These are phyloP conservation scores for Sinocyclocheilus rhinocerous DNA, from an alignment of 2,113 vertebrate genomes.

Conservation along the genomic window DNA sequence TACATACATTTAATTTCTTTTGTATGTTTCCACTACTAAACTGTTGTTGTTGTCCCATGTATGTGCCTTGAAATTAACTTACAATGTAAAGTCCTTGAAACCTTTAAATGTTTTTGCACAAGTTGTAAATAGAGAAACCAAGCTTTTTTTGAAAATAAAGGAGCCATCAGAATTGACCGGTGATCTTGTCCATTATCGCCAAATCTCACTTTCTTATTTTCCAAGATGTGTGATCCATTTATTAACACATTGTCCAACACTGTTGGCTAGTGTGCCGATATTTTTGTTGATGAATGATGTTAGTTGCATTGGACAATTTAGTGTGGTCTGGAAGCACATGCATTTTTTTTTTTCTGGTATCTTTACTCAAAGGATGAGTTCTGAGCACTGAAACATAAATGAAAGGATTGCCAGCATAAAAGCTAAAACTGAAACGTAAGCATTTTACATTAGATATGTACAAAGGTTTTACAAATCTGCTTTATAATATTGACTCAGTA, in stretches of 20 bases:
- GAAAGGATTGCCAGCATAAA: background rate
- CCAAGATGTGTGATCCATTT: background rate
- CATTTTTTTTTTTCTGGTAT: background rate
- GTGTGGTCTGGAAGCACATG: background rate
- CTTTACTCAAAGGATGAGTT: background rate
- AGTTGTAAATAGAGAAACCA: constrained; percentile 82
- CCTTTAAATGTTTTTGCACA: constrained; percentile 85
- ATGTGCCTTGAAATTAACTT: constrained; percentile 85
- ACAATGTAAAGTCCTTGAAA: constrained; percentile 84
- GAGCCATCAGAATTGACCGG: constrained; percentile 75
- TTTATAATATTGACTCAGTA: no score
- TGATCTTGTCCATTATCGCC: background rate
- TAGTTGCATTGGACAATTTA: background rate
- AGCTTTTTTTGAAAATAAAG: constrained; percentile 80
- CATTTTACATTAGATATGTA: background rate
- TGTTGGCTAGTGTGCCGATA: background rate
- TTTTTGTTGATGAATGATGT: background rate
- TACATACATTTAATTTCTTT: background rate
- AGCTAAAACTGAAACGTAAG: background rate
- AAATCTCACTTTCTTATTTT: background rate
- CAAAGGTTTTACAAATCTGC: no score
- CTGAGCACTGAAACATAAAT: background rate
- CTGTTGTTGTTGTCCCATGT: constrained; percentile 81
- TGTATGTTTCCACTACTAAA: constrained; percentile 71
- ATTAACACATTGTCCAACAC: background rate